Conservation (phyloP, 2,797 vertebrate species). For the Arvicola amphibius region DNA sequence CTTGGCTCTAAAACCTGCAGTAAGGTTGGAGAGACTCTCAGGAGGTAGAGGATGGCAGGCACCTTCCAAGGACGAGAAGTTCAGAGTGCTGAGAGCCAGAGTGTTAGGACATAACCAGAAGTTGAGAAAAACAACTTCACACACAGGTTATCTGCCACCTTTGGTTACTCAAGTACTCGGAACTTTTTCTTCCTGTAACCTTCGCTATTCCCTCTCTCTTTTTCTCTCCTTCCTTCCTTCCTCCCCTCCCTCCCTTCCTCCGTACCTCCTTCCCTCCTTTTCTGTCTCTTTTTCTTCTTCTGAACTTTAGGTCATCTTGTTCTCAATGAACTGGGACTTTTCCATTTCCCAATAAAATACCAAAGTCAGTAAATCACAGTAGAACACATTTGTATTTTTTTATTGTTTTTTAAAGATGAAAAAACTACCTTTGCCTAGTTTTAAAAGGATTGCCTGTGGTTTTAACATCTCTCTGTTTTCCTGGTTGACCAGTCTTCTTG, state of each 20-base stretch:
- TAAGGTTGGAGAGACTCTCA: not conserved
- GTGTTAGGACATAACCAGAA: slow-evolving; percentile 26
- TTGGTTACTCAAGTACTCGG: slow-evolving; percentile 7
- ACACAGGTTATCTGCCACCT: not conserved
- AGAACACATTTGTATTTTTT: not conserved
- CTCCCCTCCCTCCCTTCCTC: rapidly evolving
- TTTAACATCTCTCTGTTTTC: not conserved
- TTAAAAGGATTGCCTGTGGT: not conserved
- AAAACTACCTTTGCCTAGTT: not conserved
- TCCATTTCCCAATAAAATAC: not conserved
- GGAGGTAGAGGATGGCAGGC: not conserved
- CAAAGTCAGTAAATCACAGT: not conserved
- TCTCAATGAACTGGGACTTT: not conserved
- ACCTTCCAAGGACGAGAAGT: slow-evolving; percentile 13
- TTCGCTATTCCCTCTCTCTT: not conserved
- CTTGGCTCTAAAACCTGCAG: not conserved
- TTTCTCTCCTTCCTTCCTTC: no score
- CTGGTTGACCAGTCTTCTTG: not conserved
- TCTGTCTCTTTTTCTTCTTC: slow-evolving; percentile 11
- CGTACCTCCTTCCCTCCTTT: not conserved
- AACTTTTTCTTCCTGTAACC: slow-evolving; percentile 15
- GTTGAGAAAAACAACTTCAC: slow-evolving; percentile 54
- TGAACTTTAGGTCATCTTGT: not conserved
- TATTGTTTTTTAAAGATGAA: not conserved
- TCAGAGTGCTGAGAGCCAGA: not conserved